Conservation (phyloP, 2,797 vertebrate species). For the Mastacembelus armatus region DNA sequence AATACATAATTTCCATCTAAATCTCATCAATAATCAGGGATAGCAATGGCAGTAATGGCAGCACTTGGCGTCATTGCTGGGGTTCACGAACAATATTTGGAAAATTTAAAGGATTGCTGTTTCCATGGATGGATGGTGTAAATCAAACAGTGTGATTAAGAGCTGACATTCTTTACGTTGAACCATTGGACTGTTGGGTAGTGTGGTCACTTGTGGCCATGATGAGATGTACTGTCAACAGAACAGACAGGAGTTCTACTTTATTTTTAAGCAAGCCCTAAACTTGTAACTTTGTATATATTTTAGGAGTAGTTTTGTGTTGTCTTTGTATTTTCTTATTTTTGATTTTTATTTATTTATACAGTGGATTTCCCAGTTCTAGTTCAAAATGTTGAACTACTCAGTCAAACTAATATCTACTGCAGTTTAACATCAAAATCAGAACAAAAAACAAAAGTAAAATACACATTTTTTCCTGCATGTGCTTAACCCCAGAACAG, state of each 20-base stretch:
- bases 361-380: too few relatives aligned
- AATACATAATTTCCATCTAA: conserved; percentile 72
- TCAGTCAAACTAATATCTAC: too few relatives aligned
- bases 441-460: too few relatives aligned
- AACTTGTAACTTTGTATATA: neutral
- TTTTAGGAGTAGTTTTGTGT: too few relatives aligned
- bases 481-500: too few relatives aligned
- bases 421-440: too few relatives aligned
- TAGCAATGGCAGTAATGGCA: conserved; percentile 48
- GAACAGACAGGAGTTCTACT: conserved; percentile 16
- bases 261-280: neutral
- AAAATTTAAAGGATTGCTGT: conserved; percentile 48
- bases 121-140: conserved; percentile 48
- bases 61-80: conserved; percentile 59
- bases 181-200: conserved; percentile 17
- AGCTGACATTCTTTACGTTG: conserved; percentile 23
- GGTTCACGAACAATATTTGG: conserved; percentile 55
- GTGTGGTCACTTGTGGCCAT: conserved; percentile 2
- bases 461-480: too few relatives aligned
- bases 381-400: too few relatives aligned
- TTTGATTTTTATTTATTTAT: too few relatives aligned
- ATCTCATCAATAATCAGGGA: conserved; percentile 74
- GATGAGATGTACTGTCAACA: conserved; percentile 29
- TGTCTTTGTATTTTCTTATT: too few relatives aligned
- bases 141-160: conserved; percentile 57